Conservation (phyloP, 2,888 invertebrate genomes). For the Homarus gammarus region DNA sequence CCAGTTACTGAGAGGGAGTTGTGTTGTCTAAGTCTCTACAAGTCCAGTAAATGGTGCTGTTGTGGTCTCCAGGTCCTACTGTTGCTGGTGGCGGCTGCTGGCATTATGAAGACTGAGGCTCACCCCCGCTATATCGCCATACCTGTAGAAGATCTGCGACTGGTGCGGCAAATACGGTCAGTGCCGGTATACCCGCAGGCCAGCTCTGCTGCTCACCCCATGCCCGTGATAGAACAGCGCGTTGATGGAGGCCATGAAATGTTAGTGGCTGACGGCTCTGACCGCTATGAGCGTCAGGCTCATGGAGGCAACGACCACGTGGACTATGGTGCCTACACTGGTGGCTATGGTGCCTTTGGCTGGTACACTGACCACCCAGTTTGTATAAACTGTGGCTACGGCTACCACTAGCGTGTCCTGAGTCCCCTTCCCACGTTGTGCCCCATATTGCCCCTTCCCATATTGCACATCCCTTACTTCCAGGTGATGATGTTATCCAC, state of each 20-base stretch:
- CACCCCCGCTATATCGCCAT: conserved; percentile 28
- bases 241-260: background rate
- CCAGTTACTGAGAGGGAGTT: too few species aligned
- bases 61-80: background rate
- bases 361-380: conserved; percentile 78
- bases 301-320: conserved; percentile 68
- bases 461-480: background rate
- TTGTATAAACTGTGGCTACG: conserved; percentile 51
- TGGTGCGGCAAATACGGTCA: background rate
- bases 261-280: conserved; percentile 18
- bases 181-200: background rate
- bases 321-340: conserved; percentile 78
- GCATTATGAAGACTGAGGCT: background rate
- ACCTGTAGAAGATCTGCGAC: conserved; percentile 8
- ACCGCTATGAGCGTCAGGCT: conserved; percentile 25
- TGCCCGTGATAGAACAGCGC: background rate
- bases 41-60: too few species aligned
- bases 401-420: conserved; percentile 9
- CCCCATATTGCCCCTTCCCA: background rate
- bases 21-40: background rate
- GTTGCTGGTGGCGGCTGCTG: background rate
- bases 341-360: conserved; percentile 78
- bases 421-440: background rate
- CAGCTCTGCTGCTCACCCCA: background rate
- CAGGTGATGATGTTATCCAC: too few species aligned